Percentiles rank a stretch among this genome's conserved stretches.
Conservation (phyloP, 2,113 vertebrate species). For the Eurystomus gularis region DNA sequence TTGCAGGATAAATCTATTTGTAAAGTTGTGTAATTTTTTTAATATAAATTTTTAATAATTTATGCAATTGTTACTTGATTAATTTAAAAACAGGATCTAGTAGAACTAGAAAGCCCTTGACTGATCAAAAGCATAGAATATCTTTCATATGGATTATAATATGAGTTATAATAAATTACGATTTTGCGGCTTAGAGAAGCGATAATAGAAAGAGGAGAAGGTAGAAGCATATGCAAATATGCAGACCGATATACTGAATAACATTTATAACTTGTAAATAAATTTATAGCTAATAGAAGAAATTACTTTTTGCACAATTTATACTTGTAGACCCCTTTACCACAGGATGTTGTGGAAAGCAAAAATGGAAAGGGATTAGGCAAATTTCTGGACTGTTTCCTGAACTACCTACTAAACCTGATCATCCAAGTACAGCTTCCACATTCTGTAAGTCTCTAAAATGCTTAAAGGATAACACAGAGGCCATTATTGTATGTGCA, state of each 20-base stretch:
- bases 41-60: background rate
- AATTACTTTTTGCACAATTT: background rate
- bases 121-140: background rate
- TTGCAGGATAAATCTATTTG: background rate
- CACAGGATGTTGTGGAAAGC: background rate
- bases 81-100: background rate
- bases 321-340: background rate
- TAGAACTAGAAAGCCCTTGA: background rate
- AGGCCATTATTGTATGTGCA: fast-evolving
- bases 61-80: background rate
- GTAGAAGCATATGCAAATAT: background rate
- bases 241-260: background rate
- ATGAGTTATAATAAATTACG: background rate
- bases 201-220: background rate
- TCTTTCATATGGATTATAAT: background rate
- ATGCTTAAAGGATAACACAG: background rate
- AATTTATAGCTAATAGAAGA: background rate
- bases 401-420: background rate
- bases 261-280: background rate
- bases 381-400: background rate
- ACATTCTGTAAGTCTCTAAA: background rate
- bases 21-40: background rate
- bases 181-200: background rate
- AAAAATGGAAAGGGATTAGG: background rate
- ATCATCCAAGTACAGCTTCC: background rate